phyloP scores from a whole-genome alignment of 2,113 vertebrate genomes.

The Oryzias javanicus region DNA sequence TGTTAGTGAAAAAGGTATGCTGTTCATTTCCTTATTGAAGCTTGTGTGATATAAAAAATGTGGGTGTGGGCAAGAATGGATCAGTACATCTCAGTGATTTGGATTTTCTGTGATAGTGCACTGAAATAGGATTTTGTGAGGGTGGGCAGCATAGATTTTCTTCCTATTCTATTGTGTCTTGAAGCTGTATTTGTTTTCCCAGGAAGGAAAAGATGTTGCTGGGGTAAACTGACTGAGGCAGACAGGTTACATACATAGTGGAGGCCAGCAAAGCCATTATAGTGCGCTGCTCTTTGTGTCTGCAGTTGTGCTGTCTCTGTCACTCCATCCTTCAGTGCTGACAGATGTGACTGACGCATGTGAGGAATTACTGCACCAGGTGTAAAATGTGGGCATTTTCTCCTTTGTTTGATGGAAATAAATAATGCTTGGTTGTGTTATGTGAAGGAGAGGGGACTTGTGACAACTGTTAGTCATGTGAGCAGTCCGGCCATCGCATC shows the following conservation, averaged over 20 bases:
- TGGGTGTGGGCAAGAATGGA: constrained; percentile 51
- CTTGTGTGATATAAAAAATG: constrained; percentile 56
- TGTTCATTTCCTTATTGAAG: constrained; percentile 75
- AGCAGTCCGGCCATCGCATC: constrained; percentile 25
- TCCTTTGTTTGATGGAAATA: constrained; percentile 8
- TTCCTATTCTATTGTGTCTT: constrained; percentile 23
- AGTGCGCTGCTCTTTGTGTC: constrained; percentile 42
- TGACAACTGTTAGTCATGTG: constrained; percentile 8
- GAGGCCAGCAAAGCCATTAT: constrained; percentile 67
- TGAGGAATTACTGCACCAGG: constrained; percentile 22
- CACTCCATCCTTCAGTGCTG: constrained; percentile 42
- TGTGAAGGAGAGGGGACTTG: not conserved
- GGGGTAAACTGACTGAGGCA: constrained; percentile 48
- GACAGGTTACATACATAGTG: constrained; percentile 43
- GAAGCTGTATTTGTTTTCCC: constrained; percentile 39
- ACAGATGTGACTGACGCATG: constrained; percentile 25
- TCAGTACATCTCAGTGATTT: constrained; percentile 35
- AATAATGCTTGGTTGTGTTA: not conserved
- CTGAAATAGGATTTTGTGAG: constrained; percentile 36
- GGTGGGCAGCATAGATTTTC: constrained; percentile 39
- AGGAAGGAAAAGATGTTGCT: constrained; percentile 46
- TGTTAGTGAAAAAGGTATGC: constrained; percentile 82
- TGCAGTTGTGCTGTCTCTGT: constrained; percentile 47
- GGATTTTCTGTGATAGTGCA: constrained; percentile 40
- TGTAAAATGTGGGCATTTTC: constrained; percentile 28